Conservation (phyloP, 1,140 invertebrate genomes). For the Drosophila seguyi region DNA sequence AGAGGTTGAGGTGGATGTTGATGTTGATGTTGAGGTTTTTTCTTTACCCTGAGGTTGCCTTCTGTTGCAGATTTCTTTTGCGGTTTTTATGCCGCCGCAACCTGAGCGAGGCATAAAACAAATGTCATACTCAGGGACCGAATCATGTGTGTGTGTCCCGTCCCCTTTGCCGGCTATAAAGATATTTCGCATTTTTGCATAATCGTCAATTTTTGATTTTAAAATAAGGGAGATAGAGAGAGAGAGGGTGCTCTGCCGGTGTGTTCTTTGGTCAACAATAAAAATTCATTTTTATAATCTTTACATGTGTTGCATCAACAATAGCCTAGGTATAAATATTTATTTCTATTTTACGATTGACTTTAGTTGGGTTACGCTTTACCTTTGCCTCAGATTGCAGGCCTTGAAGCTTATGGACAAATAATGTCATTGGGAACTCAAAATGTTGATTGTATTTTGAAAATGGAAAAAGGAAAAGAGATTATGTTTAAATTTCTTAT, state of each 20-base stretch:
- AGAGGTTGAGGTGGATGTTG: conserved; percentile 12
- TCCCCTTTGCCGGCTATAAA: conserved; percentile 38
- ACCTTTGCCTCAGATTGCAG: conserved; percentile 12
- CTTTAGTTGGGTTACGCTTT: conserved; percentile 51
- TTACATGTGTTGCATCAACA: conserved; percentile 70
- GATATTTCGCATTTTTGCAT: conserved; percentile 80
- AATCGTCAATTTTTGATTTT: conserved; percentile 84
- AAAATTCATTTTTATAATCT: conserved; percentile 82
- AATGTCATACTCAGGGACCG: conserved; percentile 75
- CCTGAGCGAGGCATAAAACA: conserved; percentile 75
- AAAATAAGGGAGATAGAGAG: conserved; percentile 23
- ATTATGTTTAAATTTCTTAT: conserved; percentile 7
- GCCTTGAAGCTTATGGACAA: conserved; percentile 27
- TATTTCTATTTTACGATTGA: conserved; percentile 80
- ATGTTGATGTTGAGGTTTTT: background rate
- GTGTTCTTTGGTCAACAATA: conserved; percentile 73
- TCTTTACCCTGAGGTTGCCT: conserved; percentile 7
- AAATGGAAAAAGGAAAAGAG: background rate
- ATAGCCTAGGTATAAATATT: conserved; percentile 71
- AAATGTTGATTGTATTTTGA: conserved; percentile 15
- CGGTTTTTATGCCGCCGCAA: conserved; percentile 70
- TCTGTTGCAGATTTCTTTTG: conserved; percentile 52
- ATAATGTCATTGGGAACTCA: conserved; percentile 52
- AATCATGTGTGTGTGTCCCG: conserved; percentile 53
- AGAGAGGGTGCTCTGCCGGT: conserved; percentile 7